Conservation (phyloP, 2,113 vertebrate genomes). For the Setophaga kirtlandii region DNA sequence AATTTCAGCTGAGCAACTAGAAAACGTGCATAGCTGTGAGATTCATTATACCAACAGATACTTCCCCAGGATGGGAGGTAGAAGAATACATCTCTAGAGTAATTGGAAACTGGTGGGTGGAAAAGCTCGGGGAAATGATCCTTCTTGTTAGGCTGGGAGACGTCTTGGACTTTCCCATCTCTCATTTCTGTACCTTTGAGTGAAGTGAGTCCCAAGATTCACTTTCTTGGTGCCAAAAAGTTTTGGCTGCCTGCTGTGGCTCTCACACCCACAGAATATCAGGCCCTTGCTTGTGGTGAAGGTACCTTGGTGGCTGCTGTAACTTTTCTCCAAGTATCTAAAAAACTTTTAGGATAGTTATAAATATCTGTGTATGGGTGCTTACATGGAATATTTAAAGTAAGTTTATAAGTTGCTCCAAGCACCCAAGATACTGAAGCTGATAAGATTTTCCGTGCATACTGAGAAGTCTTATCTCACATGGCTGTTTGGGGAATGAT, state of each 20-base stretch:
- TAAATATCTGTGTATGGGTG: background rate
- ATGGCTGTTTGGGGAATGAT: background rate
- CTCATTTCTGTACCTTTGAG: background rate
- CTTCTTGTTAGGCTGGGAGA: background rate
- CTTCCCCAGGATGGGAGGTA: background rate
- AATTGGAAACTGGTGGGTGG: background rate
- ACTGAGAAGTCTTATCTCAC: background rate
- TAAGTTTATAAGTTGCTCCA: background rate
- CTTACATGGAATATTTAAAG: background rate
- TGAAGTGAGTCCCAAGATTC: background rate
- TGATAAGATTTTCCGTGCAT: background rate
- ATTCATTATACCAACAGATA: background rate
- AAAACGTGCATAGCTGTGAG: background rate
- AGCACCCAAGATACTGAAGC: background rate
- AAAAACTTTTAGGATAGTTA: background rate
- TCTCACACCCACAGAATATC: constrained; percentile 4
- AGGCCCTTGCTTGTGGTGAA: background rate
- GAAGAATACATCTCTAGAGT: background rate
- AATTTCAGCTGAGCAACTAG: background rate
- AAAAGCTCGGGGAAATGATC: background rate
- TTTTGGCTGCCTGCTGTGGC: background rate
- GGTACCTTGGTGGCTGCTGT: background rate
- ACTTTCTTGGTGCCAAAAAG: background rate
- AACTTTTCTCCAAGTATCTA: background rate
- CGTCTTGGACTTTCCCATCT: background rate